Evolutionary conservation across 2,797 vertebrate genomes (phyloP), one percentile per base, ranked within the genome.

Genomic region (Salmo trutta): DNA sequence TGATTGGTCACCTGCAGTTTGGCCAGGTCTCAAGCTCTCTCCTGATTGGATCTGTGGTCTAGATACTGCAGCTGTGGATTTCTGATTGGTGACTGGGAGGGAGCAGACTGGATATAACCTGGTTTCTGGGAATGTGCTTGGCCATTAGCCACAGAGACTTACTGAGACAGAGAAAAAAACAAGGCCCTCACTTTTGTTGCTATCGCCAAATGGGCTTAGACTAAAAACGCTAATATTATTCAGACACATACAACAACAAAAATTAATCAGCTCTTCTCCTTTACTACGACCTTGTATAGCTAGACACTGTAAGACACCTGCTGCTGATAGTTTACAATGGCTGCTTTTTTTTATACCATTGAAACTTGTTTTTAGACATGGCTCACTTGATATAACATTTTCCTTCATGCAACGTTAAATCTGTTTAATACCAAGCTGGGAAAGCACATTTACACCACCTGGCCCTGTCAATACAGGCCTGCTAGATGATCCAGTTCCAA

Each of bases 391-490:
- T 51, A 21, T 71, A 21, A 19, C 36, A 36, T 70, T 47, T 36
- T 47, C 8, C 12, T 70, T n/a, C 68, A n/a, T 69, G 59, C 74
- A 52, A 74, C 21, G 79, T 76, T 62, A 68, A 19, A 78, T 64
- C 12, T 14, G 21, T 64, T 64, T 14, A 27, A 64, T 12, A 64
- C n/a, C 59, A 64, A 59, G 56, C 56, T 59, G 56, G 56, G 19
- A 59, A 59, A 59, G 56, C 56, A 59, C n/a, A 59, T 21, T n/a
- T 59, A 21, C 19, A 14, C 56, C 80, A 81, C 77, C 77, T 81
- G 77, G n/a, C 75, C 73, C 72, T 70, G 78, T 78, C 84, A 83
- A 74, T 80, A 80, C 56, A 64, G 36, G 16, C 53, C 17, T 17
- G 33, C 59, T 51, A 47, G 17, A n/a, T 17, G 8, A 14, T 64